Evolutionary conservation across 2,888 invertebrate genomes (phyloP), one percentile per base, ranked within the genome.

Genomic region (Calameuta filiformis): DNA sequence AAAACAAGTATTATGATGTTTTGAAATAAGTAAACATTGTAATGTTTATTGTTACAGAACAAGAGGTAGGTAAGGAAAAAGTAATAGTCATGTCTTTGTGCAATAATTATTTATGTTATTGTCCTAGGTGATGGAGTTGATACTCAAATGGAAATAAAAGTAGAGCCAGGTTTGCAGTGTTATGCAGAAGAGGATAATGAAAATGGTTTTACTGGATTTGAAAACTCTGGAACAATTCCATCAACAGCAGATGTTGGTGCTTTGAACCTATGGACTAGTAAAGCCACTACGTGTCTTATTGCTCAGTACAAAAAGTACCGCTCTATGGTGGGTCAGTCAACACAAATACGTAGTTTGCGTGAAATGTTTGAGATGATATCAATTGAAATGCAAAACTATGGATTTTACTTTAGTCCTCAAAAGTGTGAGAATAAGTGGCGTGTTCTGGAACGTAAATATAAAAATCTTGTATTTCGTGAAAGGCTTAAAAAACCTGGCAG

Each of bases 401-500:
- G 88, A 1, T 90, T 86, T 75, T 85, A 81, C 79, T 90, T 90
- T 75, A 90, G 87, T 74, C 84, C 90, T 0, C 90, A 90, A 76
- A 90, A 90, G 71, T 90, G 90, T 77, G 90, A 90, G 76, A 90
- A 90, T 80, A 90, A 90, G 76, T 90, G 90, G 90, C 85, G 90
- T 12, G 90, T 90, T 0, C 79, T 90, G 1, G 90, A 90, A 71
- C 86, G 90, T 12, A 90, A 90, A 69, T 90, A 90, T 79, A 90
- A 89, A 78, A 90, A 90, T 75, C 84, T 90, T 4, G 85, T 88
- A 12, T 84, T 84, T n/a, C 84, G 90, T 4, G 89, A 90, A 40
- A 85, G 84, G 68, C 34, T 88, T 15, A 90, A 90, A 75, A 90
- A 89, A 35, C 90, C 90, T 0, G 90, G 90, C 0, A 85, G 90